phyloP scores from a whole-genome alignment of 2,888 invertebrate species.

The Troilus luridus region DNA sequence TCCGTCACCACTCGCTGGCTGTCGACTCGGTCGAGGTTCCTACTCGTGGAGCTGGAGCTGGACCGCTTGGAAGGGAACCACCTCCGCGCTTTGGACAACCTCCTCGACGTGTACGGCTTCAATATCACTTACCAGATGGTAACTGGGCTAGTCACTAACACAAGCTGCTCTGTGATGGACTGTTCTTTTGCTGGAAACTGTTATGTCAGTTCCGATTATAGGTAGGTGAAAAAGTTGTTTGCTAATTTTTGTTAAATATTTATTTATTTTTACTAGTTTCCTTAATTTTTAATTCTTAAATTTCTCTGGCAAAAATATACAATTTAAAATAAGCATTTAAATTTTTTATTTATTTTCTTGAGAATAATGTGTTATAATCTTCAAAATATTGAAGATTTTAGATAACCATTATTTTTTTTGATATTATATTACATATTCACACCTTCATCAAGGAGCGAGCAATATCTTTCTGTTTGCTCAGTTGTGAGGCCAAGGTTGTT shows the following conservation, averaged over 20 bases:
- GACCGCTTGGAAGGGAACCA: constrained; percentile 84
- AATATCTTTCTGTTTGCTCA: no score
- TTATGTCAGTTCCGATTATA: constrained; percentile 79
- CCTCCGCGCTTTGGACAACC: constrained; percentile 83
- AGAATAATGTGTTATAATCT: no score
- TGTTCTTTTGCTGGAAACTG: constrained; percentile 90
- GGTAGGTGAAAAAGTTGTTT: constrained; percentile 73
- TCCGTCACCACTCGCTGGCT: constrained; percentile 75
- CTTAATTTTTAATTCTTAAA: neutral
- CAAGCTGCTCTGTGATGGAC: constrained; percentile 80
- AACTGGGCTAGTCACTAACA: constrained; percentile 66
- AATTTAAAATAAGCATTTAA: no score
- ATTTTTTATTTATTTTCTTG: no score
- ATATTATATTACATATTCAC: no score
- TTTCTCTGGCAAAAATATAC: neutral
- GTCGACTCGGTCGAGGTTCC: constrained; percentile 79
- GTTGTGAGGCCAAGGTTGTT: no score
- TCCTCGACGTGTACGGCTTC: constrained; percentile 92
- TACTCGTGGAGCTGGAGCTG: constrained; percentile 84
- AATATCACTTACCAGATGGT: constrained; percentile 92
- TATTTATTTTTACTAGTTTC: neutral
- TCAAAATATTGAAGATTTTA: no score
- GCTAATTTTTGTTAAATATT: neutral
- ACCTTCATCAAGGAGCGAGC: no score
- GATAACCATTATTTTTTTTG: no score